Percentiles rank a stretch among this genome's conserved stretches.
These are phyloP conservation scores for Pocota personata DNA, from an alignment of 2,888 invertebrate genomes.

Conservation along the genomic window DNA sequence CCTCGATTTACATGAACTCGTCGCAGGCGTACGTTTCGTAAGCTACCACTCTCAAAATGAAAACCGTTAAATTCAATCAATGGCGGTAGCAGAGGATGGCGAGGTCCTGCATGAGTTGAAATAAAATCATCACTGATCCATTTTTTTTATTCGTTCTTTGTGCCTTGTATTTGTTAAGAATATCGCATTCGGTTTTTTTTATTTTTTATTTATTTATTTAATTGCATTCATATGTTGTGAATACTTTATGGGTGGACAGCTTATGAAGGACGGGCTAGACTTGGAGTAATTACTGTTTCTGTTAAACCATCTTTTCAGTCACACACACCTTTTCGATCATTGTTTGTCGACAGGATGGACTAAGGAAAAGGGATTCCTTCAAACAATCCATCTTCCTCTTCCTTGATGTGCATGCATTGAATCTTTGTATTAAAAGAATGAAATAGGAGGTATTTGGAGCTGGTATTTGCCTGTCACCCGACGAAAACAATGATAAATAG, in stretches of 20 bases:
- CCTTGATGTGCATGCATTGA: not conserved
- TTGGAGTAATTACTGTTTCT: not conserved
- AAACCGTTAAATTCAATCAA: constrained; percentile 25
- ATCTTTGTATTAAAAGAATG: constrained; percentile 23
- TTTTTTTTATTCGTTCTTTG: not conserved
- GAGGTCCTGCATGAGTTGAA: not conserved
- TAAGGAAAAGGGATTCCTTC: not conserved
- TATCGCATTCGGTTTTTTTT: too few species aligned
- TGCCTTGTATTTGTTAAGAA: not conserved
- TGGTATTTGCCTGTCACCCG: constrained; percentile 6
- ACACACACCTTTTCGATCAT: constrained; percentile 17
- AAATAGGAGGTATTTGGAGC: not conserved
- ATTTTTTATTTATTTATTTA: not conserved
- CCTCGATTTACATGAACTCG: constrained; percentile 39
- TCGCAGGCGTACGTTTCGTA: constrained; percentile 22
- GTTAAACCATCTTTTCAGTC: not conserved
- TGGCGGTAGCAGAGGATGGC: not conserved
- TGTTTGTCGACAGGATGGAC: constrained; percentile 1
- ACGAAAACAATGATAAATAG: constrained; percentile 40
- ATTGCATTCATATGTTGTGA: not conserved
- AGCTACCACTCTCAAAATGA: not conserved
- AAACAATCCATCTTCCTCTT: constrained; percentile 40
- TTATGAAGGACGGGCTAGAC: not conserved
- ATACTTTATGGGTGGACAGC: too few species aligned
- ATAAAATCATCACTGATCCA: not conserved